phyloP scores from a whole-genome alignment of 1,140 invertebrate genomes.

The Rhagoletis pomonella region DNA sequence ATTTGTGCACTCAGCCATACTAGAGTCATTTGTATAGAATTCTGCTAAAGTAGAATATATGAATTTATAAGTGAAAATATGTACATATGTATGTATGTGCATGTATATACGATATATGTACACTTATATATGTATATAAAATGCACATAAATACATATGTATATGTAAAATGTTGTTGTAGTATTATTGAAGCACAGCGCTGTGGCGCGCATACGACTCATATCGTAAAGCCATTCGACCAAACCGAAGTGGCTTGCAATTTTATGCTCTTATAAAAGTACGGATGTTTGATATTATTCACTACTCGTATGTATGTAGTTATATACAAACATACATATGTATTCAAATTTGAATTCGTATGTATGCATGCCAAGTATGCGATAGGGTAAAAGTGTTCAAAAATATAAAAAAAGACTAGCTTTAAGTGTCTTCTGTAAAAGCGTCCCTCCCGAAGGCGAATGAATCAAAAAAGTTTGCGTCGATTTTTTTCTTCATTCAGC shows the following conservation, averaged over 20 bases:
- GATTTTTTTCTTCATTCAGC: background rate
- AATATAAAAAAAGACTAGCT: background rate
- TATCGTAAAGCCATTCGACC: background rate
- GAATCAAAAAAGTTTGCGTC: background rate
- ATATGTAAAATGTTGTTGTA: no score
- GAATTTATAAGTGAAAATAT: no score
- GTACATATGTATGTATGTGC: no score
- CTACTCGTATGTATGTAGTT: background rate
- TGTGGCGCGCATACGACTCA: background rate
- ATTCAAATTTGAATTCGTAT: no score
- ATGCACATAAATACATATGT: no score
- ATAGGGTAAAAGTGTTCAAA: background rate
- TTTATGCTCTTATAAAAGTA: background rate
- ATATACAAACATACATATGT: background rate
- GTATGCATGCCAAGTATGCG: background rate
- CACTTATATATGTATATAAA: no score
- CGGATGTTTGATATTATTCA: background rate
- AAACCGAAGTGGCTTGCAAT: background rate
- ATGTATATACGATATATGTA: no score
- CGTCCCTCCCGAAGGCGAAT: background rate
- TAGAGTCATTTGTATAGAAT: no score
- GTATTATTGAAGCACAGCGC: background rate
- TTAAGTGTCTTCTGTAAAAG: conserved; percentile 7
- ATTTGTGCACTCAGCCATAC: no score
- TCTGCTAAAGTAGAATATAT: no score